A percentile compares a stretch with the other conserved stretches of the same genome.
Evolutionary conservation across 2,797 vertebrate species (phyloP).

Genomic region (Cyclura pinguis): DNA sequence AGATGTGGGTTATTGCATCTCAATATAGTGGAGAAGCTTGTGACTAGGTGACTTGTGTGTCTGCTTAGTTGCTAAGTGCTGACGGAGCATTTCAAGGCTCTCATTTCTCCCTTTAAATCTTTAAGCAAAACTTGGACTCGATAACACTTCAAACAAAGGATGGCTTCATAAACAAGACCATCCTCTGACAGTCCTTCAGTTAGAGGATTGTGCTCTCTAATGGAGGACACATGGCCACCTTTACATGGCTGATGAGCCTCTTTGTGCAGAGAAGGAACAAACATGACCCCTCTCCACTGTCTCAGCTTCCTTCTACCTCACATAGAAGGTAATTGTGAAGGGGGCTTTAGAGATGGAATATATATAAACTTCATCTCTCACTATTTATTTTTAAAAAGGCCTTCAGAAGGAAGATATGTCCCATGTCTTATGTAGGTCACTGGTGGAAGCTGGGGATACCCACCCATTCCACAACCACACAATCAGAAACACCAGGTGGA

Average conservation of each 20-base stretch:
- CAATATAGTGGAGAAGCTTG: not conserved
- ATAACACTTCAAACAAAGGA: not conserved
- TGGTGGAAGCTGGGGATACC: not conserved
- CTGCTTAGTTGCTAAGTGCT: not conserved
- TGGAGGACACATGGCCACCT: not conserved
- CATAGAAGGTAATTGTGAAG: not conserved
- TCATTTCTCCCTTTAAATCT: not conserved
- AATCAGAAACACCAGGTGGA: not conserved
- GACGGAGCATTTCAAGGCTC: not conserved
- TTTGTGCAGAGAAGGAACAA: not conserved
- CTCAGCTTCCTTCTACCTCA: not conserved
- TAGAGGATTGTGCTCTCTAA: too few species aligned
- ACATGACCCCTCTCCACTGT: too few species aligned
- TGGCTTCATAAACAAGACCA: not conserved
- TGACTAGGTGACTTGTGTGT: not conserved
- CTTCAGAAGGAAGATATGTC: not conserved
- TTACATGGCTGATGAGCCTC: not conserved
- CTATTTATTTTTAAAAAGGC: not conserved
- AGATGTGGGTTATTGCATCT: not conserved
- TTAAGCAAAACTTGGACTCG: not conserved
- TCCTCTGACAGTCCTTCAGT: not conserved
- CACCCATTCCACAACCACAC: not conserved
- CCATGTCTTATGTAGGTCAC: not conserved
- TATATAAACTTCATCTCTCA: not conserved
- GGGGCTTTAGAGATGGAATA: not conserved